phyloP scores from a whole-genome alignment of 2,888 invertebrate species.

The Polia nebulosa region DNA sequence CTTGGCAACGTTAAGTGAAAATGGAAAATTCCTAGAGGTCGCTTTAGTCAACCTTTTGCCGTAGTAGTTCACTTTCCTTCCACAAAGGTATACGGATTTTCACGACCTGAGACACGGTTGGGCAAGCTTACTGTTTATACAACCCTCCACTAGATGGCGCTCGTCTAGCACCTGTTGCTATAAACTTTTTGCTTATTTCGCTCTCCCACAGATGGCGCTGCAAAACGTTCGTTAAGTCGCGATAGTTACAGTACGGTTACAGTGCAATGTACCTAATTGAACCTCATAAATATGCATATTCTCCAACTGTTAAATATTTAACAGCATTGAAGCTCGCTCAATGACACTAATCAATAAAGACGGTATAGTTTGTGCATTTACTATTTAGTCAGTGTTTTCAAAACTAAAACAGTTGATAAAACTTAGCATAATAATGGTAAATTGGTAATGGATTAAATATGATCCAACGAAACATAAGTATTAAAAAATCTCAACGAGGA shows the following conservation, averaged over 20 bases:
- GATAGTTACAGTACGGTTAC: not conserved
- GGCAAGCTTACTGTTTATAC: not conserved
- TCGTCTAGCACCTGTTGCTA: slow-evolving; percentile 1
- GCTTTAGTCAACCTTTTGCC: slow-evolving; percentile 7
- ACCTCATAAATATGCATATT: slow-evolving; percentile 49
- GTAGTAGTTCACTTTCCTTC: slow-evolving; percentile 14
- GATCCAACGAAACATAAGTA: no score
- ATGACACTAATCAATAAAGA: slow-evolving; percentile 18
- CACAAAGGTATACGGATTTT: slow-evolving; percentile 1
- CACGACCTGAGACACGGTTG: not conserved
- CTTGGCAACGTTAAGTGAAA: not conserved
- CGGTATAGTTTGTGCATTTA: slow-evolving; percentile 1
- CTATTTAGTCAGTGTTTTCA: not conserved
- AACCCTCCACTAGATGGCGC: slow-evolving; percentile 56
- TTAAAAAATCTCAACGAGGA: not conserved
- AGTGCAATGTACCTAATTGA: slow-evolving; percentile 20
- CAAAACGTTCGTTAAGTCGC: not conserved
- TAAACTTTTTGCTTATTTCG: not conserved
- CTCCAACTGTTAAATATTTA: slow-evolving; percentile 33
- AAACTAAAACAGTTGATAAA: no score
- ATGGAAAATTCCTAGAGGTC: slow-evolving; percentile 49
- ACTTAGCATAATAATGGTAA: no score
- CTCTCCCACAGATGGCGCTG: slow-evolving; percentile 57
- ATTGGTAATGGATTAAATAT: no score
- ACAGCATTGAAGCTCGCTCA: slow-evolving; percentile 12